phyloP scores from a whole-genome alignment of 2,797 vertebrate species.

The Hypotaenidia okinawae region DNA sequence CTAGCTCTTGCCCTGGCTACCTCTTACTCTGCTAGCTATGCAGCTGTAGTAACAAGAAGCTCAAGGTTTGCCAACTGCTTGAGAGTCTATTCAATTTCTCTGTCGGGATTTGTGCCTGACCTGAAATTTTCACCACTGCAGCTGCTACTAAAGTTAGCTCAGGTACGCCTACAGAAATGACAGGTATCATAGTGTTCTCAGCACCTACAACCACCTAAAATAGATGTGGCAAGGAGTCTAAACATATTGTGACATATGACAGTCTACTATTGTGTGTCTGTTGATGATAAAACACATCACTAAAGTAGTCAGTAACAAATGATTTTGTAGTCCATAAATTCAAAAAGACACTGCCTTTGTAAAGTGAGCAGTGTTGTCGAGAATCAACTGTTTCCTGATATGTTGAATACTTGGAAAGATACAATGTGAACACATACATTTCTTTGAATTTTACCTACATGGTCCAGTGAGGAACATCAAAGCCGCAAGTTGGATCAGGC shows the following conservation, averaged over 20 bases:
- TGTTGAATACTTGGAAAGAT: neutral
- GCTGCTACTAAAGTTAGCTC: neutral
- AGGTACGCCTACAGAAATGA: neutral
- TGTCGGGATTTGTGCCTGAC: neutral
- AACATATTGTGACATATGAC: neutral
- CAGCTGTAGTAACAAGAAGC: neutral
- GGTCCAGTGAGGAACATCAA: conserved; percentile 57
- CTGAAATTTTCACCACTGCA: neutral
- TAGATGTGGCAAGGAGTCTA: neutral
- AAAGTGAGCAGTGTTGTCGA: neutral
- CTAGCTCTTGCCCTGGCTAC: neutral
- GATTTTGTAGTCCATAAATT: neutral
- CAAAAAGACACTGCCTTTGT: neutral
- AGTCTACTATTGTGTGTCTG: neutral
- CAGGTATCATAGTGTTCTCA: neutral
- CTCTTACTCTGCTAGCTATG: neutral
- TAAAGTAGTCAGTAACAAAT: neutral
- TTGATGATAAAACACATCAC: neutral
- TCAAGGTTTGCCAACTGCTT: neutral
- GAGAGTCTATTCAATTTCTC: neutral
- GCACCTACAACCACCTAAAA: neutral
- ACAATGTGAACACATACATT: neutral
- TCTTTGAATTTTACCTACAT: conserved; percentile 59
- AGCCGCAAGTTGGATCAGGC: conserved; percentile 4
- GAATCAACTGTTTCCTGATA: neutral